phyloP scores from a whole-genome alignment of 2,113 vertebrate species.

The Paraplagusia blochii region DNA sequence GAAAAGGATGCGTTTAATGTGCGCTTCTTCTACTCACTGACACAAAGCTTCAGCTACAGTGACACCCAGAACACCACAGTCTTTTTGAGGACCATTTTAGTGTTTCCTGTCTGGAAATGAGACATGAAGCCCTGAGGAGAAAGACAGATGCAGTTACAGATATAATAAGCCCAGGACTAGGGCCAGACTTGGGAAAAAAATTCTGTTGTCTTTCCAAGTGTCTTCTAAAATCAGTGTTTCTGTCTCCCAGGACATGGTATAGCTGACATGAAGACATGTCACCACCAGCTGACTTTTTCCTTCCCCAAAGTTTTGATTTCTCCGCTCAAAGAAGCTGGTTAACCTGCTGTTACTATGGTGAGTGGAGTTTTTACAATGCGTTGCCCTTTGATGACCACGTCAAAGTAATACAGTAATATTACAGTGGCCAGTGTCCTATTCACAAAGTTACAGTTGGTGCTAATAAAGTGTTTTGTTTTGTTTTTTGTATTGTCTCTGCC shows the following conservation, averaged over 20 bases:
- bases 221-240: constrained; percentile 28
- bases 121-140: constrained; percentile 70
- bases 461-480: too few species aligned
- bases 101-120: constrained; percentile 46
- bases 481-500: constrained; percentile 13
- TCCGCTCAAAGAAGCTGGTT: constrained; percentile 17
- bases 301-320: constrained; percentile 14
- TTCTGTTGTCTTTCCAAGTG: constrained; percentile 30
- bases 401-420: constrained; percentile 48
- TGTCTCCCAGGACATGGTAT: constrained; percentile 14
- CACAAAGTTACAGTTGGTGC: constrained; percentile 48
- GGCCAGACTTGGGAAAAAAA: constrained; percentile 25
- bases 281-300: constrained; percentile 9
- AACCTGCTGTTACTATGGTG: constrained; percentile 44
- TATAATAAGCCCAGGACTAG: constrained; percentile 48
- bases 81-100: constrained; percentile 49
- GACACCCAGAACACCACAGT: constrained; percentile 52
- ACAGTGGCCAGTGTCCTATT: constrained; percentile 47
- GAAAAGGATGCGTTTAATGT: constrained; percentile 56
- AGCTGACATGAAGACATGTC: constrained; percentile 13
- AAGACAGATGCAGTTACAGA: constrained; percentile 49
- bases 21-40: constrained; percentile 43
- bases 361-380: constrained; percentile 51
- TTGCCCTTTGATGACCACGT: constrained; percentile 62
- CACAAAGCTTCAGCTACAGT: constrained; percentile 43